Base-by-base conservation (phyloP, 2,888 invertebrate species). In the Thumatha senex region DNA sequence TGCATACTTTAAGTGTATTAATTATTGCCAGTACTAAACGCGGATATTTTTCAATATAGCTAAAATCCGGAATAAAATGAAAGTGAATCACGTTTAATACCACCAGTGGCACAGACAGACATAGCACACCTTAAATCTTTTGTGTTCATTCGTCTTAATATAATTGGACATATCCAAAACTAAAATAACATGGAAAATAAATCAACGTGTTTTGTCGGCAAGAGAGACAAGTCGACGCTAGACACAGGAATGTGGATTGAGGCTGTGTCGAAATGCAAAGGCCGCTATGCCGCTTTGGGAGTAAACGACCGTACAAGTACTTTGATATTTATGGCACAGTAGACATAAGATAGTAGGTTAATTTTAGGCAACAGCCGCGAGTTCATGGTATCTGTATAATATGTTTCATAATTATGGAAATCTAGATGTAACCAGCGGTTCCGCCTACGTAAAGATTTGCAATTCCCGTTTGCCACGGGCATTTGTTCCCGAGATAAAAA, bases 221-320 rank as follows among this genome's bases (percentile, higher is more conserved):
- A 64, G 59, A 65, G 63, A 73, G 74, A 76, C 74, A 71, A 66
- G 62, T 69, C 67, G 76, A 74, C 73, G 70, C 75, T 67, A 60
- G 61, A 66, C 55, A 2, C 14, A 58, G 79, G 80, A 79, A 80
- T 80, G 79, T 66, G 63, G 74, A 60, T 61, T 56, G 61, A 56
- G 65, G 64, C 58, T 75, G 70, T 80, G 76, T 78, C 80, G 80
- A 80, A 80, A 80, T 67, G 70, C 51, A 67, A 75, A 76, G 76
- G 74, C 79, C 71, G 72, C 42, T 45, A 58, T 54, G 40, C 56
- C 61, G 60, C 47, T 60, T 40, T 65, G 62, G 59, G 66, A 58
- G 62, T 54, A 53, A 63, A 58, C 52, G 59, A 58, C 51, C 53
- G 56, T 61, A 57, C 55, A 61, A 52, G 59, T 61, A 61, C 65